These are phyloP conservation scores for Callorhinus ursinus DNA, from an alignment of 2,113 vertebrate genomes.

Conservation along the genomic window DNA sequence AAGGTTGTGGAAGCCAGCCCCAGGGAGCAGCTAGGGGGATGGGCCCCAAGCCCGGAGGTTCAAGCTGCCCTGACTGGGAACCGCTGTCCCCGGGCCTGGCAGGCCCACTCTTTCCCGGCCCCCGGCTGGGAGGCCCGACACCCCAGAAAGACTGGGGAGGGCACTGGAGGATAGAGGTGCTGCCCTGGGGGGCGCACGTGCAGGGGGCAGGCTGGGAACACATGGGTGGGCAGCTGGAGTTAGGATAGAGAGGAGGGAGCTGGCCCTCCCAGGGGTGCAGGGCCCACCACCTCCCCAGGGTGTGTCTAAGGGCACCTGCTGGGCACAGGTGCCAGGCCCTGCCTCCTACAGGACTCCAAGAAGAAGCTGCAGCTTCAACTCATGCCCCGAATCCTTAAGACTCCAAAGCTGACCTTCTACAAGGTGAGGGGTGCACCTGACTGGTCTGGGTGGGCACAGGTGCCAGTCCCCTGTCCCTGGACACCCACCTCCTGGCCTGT, in stretches of 20 bases:
- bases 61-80: background rate
- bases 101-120: too few relatives aligned
- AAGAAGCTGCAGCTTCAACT: fast-evolving
- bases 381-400: background rate
- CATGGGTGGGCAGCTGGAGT: background rate
- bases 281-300: background rate
- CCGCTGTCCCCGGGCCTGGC: fast-evolving
- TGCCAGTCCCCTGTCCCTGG: background rate
- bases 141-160: background rate
- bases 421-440: slow-evolving; percentile 16
- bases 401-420: slow-evolving; percentile 66
- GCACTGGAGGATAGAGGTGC: background rate
- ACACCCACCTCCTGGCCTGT: background rate
- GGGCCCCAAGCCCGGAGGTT: fast-evolving
- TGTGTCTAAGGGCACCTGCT: background rate
- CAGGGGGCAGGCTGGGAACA: background rate
- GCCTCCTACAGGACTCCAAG: background rate
- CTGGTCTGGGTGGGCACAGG: fast-evolving
- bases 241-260: too few relatives aligned
- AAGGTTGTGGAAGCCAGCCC: too few relatives aligned
- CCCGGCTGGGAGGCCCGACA: fast-evolving
- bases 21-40: fast-evolving
- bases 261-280: background rate
- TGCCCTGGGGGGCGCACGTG: too few relatives aligned
- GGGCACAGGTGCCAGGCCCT: background rate